Evolutionary conservation across 1,140 invertebrate species (phyloP).

Genomic region (Telenomus remus): DNA sequence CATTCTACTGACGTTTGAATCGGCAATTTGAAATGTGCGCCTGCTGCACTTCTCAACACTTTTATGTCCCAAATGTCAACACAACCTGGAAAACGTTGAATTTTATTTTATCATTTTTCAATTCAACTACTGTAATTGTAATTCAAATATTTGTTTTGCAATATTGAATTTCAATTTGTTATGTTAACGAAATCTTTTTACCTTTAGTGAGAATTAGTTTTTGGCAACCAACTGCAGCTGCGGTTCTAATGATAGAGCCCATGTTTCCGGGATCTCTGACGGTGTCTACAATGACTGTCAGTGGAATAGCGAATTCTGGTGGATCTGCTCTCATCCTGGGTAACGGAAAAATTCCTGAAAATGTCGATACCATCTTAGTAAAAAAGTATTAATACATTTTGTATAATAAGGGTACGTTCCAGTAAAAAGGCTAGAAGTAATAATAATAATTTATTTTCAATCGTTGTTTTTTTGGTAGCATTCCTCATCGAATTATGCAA

Average conservation of each 20-base stretch:
- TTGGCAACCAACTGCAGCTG: constrained; percentile 86
- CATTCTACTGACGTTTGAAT: constrained; percentile 80
- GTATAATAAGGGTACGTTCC: no score
- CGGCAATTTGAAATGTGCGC: constrained; percentile 88
- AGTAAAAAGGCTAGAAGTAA: no score
- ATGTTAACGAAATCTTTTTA: constrained; percentile 49
- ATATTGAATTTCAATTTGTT: no score
- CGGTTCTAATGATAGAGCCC: constrained; percentile 87
- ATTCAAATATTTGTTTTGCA: constrained; percentile 7
- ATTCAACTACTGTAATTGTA: neutral
- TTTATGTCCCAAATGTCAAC: constrained; percentile 92
- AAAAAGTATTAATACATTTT: no score
- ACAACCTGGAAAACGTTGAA: constrained; percentile 79
- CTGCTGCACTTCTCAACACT: constrained; percentile 86
- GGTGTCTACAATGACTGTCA: constrained; percentile 93
- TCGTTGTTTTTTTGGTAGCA: no score
- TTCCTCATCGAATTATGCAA: no score
- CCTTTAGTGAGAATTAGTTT: constrained; percentile 87
- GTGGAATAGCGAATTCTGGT: constrained; percentile 77
- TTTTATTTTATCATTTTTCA: constrained; percentile 1
- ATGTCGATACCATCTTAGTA: no score
- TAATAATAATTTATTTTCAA: no score
- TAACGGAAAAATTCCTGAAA: constrained; percentile 82
- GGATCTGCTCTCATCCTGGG: constrained; percentile 74
- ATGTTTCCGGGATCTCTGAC: constrained; percentile 92